These are phyloP conservation scores for Acropora yongei DNA, from an alignment of 64 coral and sea anemone species.

Conservation along the genomic window DNA sequence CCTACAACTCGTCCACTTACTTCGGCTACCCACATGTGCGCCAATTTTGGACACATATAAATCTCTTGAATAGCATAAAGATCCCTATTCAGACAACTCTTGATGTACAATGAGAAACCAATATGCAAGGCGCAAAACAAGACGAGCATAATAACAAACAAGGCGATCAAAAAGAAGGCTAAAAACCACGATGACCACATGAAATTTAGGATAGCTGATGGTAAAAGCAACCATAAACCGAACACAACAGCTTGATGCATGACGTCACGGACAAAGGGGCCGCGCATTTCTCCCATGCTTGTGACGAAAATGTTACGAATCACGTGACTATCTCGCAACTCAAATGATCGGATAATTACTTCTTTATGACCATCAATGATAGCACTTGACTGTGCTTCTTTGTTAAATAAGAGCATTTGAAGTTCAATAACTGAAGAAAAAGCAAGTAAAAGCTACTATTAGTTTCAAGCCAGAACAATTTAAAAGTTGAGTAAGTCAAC, in stretches of 20 bases:
- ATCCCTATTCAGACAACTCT: slow-evolving; percentile 12
- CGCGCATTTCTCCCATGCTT: slow-evolving; percentile 48
- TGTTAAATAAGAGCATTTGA: neutral
- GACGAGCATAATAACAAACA: neutral
- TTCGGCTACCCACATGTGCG: slow-evolving; percentile 40
- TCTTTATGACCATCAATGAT: neutral
- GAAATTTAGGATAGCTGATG: neutral
- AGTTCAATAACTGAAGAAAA: neutral
- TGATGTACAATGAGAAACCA: slow-evolving; percentile 35
- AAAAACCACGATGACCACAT: slow-evolving; percentile 8
- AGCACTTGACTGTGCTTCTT: too few species aligned
- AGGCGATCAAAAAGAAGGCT: neutral
- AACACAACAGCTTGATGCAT: neutral
- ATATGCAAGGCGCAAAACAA: slow-evolving; percentile 16
- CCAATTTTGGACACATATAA: neutral
- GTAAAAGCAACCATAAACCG: neutral
- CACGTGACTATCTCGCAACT: slow-evolving; percentile 13
- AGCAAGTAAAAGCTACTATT: neutral
- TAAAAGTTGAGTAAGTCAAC: too few species aligned
- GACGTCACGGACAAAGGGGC: slow-evolving; percentile 29
- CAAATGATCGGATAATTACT: slow-evolving; percentile 7
- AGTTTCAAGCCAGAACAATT: too few species aligned
- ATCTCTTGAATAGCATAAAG: neutral
- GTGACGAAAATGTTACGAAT: slow-evolving; percentile 9
- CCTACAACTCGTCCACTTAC: neutral